Evolutionary conservation across 2,113 vertebrate genomes (phyloP), one percentile per base, ranked within the genome.

Genomic region (Pygoscelis adeliae): DNA sequence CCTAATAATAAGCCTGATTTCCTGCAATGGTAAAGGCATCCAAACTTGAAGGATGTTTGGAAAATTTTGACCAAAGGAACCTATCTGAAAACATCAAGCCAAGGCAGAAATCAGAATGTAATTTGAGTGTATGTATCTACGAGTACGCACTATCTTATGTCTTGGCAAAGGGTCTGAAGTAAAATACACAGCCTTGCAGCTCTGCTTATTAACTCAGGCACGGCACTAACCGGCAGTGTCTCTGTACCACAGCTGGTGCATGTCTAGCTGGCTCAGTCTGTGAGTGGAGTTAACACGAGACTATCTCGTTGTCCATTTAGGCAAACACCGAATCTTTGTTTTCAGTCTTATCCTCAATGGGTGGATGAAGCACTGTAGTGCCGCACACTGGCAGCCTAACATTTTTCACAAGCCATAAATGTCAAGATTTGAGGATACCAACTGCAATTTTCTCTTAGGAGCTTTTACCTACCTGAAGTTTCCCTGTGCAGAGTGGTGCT

Each of bases 171-270:
- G 5, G 71, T 40, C 76, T 90, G 74, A 56, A 56, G 59, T 53
- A 25, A 92, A 92, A 90, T 32, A 47, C 5, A 69, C 25, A 79
- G 63, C 67, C 44, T 92, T 59, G 46, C 46, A 80, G 62, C 67
- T 34, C 27, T 17, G 44, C 70, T 56, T 59, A 7, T n/a, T 70
- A 86, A n/a, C 27, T 77, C n/a, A 0, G 1, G 77, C 63, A 22
- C 2, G 2, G 49, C 26, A 5, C n/a, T 81, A 17, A 18, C 55
- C 0, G 0, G 29, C 73, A 29, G 30, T 2, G 34, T 66, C 36
- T 79, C 85, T 66, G 0, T 20, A 14, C 58, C 59, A 23, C 76
- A 70, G 89, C 91, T 92, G 55, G 42, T 73, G 72, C 47, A 4
- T 8, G 50, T 74, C 94, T 69, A 19, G 66, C 70, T 90, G 70